These are phyloP conservation scores for Siderastrea siderea DNA, from an alignment of 92 coral and sea anemone species.

Conservation along the genomic window DNA sequence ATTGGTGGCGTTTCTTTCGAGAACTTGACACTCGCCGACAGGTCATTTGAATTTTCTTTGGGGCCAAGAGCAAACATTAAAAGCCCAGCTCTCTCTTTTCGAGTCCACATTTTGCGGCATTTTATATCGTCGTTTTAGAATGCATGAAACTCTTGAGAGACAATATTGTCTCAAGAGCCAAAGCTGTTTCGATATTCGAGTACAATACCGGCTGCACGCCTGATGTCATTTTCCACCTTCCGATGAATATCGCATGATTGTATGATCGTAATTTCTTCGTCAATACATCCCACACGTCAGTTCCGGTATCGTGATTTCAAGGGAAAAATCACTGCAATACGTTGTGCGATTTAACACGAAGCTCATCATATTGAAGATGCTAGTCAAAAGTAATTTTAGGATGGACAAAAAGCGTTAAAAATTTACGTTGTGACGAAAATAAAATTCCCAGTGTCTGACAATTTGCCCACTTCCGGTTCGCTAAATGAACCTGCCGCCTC, in stretches of 20 bases:
- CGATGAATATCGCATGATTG: background rate
- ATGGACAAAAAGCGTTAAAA: background rate
- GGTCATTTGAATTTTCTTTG: background rate
- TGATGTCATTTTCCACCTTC: conserved; percentile 15
- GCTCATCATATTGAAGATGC: background rate
- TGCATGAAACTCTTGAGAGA: background rate
- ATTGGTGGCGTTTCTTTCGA: background rate
- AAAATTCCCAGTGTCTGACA: too few species aligned
- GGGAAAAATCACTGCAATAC: background rate
- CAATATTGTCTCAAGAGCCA: too few species aligned
- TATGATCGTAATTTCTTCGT: background rate
- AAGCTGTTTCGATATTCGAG: background rate
- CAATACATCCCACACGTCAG: background rate
- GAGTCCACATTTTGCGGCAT: background rate
- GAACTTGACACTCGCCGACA: background rate
- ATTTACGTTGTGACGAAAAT: background rate
- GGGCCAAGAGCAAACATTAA: background rate
- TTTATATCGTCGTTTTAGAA: background rate
- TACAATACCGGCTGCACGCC: conserved; percentile 1
- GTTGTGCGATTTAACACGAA: background rate
- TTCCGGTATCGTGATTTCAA: background rate
- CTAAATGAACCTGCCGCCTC: background rate
- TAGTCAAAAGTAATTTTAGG: background rate
- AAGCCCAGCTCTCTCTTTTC: background rate
- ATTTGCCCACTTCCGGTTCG: conserved; percentile 56